Evolutionary conservation across 2,888 invertebrate species (phyloP), one percentile per base, ranked within the genome.

Genomic region (Brenthis daphne): DNA sequence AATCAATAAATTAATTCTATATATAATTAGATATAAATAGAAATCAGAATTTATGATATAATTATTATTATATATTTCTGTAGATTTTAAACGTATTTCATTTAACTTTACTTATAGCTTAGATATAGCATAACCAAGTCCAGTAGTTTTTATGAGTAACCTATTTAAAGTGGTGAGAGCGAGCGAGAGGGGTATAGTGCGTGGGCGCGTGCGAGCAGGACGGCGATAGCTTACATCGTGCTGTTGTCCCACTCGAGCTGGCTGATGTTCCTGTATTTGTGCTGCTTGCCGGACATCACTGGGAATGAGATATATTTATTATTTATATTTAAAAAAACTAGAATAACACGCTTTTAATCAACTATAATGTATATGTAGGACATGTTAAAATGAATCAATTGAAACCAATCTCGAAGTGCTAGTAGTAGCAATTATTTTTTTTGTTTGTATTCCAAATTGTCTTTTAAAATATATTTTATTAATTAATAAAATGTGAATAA

Each of bases 241-340:
- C 95, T 95, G 93, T 96, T 95, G 89, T 96, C 96, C 96, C 96
- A 96, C 89, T 96, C 96, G 75, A 96, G 89, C 88, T 96, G 96
- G 87, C 95, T 96, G 83, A 96, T 95, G 90, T 96, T 95, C 81
- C 95, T 94, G 87, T 96, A 96, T 84, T 95, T 93, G 84, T 93
- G 93, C 80, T 90, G 90, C 82, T 91, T 91, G 81, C 89, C 87
- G 20, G 94, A 85, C 85, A 93, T 79, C 83, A 90, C 92, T 90
- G 85, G 14, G 57, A 57, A 2, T 12, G 58, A 11, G 24, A 37
- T 5, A 61, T 47, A 12, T 14, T 6, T 13, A 13, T 14, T 6
- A 16, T 51, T 51, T 53, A 16, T 29, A 29, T 29, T n/a, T 6
- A 53, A 16, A 53, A 16, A n/a, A n/a, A 16, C 16, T 6, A 53